A percentile compares a stretch with the other conserved stretches of the same genome.
These are phyloP conservation scores for Cetonia aurata DNA, from an alignment of 2,888 invertebrate genomes.

Conservation along the genomic window DNA sequence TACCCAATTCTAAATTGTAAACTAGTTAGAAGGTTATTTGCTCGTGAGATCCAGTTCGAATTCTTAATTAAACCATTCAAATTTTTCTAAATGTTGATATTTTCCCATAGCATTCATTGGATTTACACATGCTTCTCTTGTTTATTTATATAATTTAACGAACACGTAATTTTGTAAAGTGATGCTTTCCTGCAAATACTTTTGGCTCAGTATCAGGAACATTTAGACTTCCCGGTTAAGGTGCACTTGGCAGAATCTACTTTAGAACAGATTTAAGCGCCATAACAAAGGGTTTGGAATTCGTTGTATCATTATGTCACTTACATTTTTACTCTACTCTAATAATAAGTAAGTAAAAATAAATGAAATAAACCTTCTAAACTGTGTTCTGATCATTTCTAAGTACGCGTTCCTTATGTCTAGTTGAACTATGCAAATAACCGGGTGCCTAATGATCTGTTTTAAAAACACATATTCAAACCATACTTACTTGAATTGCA, in stretches of 20 bases:
- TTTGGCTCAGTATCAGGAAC: constrained; percentile 12
- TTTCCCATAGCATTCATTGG: no score
- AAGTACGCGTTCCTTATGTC: no score
- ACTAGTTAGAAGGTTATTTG: no score
- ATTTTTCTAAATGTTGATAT: no score
- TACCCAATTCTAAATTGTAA: no score
- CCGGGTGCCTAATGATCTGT: no score
- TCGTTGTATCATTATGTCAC: constrained; percentile 11
- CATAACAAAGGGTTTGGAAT: constrained; percentile 23
- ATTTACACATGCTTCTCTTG: background rate
- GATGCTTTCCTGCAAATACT: constrained; percentile 10
- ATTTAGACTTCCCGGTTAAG: constrained; percentile 24
- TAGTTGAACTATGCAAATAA: no score
- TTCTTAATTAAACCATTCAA: no score
- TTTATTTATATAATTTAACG: background rate
- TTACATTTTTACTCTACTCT: background rate
- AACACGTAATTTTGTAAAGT: background rate
- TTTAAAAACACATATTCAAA: no score
- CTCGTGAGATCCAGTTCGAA: no score
- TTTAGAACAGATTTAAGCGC: constrained; percentile 14
- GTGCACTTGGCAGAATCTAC: constrained; percentile 28
- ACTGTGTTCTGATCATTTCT: no score
- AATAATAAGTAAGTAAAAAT: constrained; percentile 12
- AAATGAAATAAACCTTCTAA: background rate
- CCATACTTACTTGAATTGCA: constrained; percentile 72